Conservation (phyloP, 2,888 invertebrate genomes). For the Hydrotaea cyrtoneurina region DNA sequence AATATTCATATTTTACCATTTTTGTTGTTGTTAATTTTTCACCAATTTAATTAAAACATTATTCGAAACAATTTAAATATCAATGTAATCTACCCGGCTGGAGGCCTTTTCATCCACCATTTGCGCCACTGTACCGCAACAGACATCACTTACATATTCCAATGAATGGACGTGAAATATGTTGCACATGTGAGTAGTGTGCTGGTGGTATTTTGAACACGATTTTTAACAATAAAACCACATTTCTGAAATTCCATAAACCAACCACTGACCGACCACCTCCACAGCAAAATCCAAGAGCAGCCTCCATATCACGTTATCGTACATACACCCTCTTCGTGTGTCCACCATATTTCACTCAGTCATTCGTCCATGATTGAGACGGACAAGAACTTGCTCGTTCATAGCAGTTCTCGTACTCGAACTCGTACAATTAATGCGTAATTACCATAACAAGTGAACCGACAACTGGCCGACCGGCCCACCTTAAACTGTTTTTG, state of each 20-base stretch:
- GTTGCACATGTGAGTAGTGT: conserved; percentile 9
- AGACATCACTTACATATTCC: not conserved
- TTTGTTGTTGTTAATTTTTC: too few relatives aligned
- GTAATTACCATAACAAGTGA: conserved; percentile 28
- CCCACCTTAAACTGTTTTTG: not conserved
- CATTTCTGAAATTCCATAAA: conserved; percentile 41
- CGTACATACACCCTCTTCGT: not conserved
- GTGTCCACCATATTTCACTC: not conserved
- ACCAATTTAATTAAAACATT: too few relatives aligned
- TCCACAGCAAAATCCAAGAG: not conserved
- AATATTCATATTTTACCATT: too few relatives aligned
- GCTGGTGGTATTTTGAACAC: conserved; percentile 17
- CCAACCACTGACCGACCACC: not conserved
- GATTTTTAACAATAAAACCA: conserved; percentile 44
- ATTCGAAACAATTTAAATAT: too few relatives aligned
- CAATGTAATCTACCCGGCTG: too few relatives aligned
- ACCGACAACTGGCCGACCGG: not conserved
- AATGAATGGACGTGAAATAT: conserved; percentile 7
- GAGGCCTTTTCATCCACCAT: too few relatives aligned
- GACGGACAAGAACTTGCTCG: conserved; percentile 12
- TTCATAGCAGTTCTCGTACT: too few relatives aligned
- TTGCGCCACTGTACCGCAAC: too few relatives aligned
- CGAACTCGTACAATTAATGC: not conserved
- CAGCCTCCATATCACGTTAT: not conserved
- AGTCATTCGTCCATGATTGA: conserved; percentile 5